Base-by-base conservation (phyloP, 2,888 invertebrate genomes). In the Apamea monoglypha region DNA sequence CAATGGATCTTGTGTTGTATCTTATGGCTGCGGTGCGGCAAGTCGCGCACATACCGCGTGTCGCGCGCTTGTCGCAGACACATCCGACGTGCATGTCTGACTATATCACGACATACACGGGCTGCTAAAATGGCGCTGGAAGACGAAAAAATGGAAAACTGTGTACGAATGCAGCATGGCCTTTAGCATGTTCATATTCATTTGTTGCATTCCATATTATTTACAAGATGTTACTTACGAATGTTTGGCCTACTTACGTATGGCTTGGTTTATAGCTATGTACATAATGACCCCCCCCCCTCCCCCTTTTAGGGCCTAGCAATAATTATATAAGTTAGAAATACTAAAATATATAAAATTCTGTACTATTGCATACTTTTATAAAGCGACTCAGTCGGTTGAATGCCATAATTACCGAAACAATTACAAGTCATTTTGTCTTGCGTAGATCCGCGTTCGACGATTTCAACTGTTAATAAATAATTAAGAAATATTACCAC, bases 11-110 rank as follows among this genome's bases (percentile, higher is more conserved):
- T 81, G 75, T 44, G 40, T 21, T 69, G 77, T 67, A 61, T 74
- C 71, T 61, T 68, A 44, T 0, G 47, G 36, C 14, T 44, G 67
- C 53, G 80, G 75, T 71, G 76, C 64, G 74, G 74, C 80, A 80
- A 76, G 80, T 66, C 74, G 73, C 67, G 69, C 67, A 68, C 87
- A 91, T 89, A 86, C 91, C 86, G 82, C 74, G 78, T 81, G 85
- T 89, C 88, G 85, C 70, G 79, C n/a, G 74, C 82, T 76, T 84
- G 77, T 80, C 84, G 76, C 83, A 85, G 85, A 88, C 82, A 84
- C 79, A 83, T 84, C 88, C 87, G 85, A 84, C 82, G 80, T 81
- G 83, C 82, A 89, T 87, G 87, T 90, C 90, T 89, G 88, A 86
- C 83, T 79, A 87, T 82, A 78, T 88, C 81, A 87, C 78, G 81